A percentile compares a stretch with the other conserved stretches of the same genome.
phyloP scores from a whole-genome alignment of 2,113 vertebrate genomes.

The Synodontis membranacea region DNA sequence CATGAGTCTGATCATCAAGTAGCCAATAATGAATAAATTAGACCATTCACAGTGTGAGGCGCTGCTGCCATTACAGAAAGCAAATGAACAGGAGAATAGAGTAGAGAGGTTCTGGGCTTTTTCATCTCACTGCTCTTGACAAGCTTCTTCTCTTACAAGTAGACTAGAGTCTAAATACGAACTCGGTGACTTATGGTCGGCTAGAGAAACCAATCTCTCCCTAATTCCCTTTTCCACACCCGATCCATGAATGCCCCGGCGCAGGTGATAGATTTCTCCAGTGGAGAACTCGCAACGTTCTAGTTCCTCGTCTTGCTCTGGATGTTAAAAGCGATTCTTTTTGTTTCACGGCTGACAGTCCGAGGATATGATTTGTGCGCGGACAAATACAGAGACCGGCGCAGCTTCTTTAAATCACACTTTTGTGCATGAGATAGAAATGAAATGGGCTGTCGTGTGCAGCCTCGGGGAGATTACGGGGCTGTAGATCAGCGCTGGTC shows the following conservation, averaged over 20 bases:
- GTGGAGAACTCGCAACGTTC: not conserved
- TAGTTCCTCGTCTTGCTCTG: conserved; percentile 21
- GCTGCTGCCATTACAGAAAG: conserved; percentile 13
- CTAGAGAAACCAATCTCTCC: conserved; percentile 53
- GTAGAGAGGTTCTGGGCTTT: conserved; percentile 20
- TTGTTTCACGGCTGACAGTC: conserved; percentile 54
- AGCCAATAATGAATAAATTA: conserved; percentile 19
- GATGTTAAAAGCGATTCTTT: conserved; percentile 47
- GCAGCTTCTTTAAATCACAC: conserved; percentile 53
- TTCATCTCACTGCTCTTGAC: conserved; percentile 43
- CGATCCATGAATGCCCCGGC: conserved; percentile 7
- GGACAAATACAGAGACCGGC: conserved; percentile 51
- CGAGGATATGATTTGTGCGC: conserved; percentile 50
- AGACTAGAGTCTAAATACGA: conserved; percentile 20
- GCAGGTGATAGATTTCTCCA: conserved; percentile 44
- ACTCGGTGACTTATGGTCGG: conserved; percentile 45
- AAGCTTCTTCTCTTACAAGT: conserved; percentile 32
- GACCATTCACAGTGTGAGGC: conserved; percentile 30
- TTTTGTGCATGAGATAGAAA: conserved; percentile 29
- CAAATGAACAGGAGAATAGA: conserved; percentile 25
- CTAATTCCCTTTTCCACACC: conserved; percentile 27
- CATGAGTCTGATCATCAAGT: not conserved
- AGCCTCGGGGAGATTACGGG: conserved; percentile 42
- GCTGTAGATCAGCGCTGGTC: conserved; percentile 37
- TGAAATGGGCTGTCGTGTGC: conserved; percentile 42